Evolutionary conservation across 2,888 invertebrate genomes (phyloP).

Genomic region (Neoaliturus tenellus): DNA sequence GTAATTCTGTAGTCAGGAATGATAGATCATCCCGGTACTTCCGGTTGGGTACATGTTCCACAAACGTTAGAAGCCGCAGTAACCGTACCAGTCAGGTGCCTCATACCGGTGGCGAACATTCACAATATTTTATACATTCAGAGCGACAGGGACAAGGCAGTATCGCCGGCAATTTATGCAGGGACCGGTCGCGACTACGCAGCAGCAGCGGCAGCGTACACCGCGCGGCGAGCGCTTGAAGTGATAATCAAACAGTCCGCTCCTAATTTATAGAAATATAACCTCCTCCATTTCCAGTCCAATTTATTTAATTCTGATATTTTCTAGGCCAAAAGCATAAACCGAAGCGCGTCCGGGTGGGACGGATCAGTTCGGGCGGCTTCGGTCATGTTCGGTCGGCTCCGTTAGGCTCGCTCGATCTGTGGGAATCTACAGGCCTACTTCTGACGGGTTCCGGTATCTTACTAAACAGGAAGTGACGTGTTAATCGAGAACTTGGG

Average conservation of each 20-base stretch:
- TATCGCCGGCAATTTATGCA: constrained; percentile 3
- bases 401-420: constrained; percentile 20
- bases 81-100: too few relatives aligned
- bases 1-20: too few relatives aligned
- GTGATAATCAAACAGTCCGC: constrained; percentile 11
- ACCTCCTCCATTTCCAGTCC: constrained; percentile 33
- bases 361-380: constrained; percentile 8
- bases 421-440: constrained; percentile 46
- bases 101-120: background rate
- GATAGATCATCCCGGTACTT: too few relatives aligned
- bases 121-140: constrained; percentile 20
- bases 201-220: background rate
- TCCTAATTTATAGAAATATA: constrained; percentile 34
- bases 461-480: constrained; percentile 12
- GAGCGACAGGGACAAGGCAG: constrained; percentile 1
- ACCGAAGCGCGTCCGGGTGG: constrained; percentile 27
- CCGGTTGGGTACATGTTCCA: too few relatives aligned
- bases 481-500: constrained; percentile 7
- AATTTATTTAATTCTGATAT: constrained; percentile 48
- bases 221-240: background rate
- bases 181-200: background rate
- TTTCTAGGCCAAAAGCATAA: constrained; percentile 50
- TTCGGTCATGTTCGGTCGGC: constrained; percentile 24
- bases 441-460: constrained; percentile 36
- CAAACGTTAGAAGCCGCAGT: too few relatives aligned